Percentiles rank a stretch among this genome's conserved stretches.
These are phyloP conservation scores for Agrotis ipsilon DNA, from an alignment of 2,888 invertebrate species.

Conservation along the genomic window DNA sequence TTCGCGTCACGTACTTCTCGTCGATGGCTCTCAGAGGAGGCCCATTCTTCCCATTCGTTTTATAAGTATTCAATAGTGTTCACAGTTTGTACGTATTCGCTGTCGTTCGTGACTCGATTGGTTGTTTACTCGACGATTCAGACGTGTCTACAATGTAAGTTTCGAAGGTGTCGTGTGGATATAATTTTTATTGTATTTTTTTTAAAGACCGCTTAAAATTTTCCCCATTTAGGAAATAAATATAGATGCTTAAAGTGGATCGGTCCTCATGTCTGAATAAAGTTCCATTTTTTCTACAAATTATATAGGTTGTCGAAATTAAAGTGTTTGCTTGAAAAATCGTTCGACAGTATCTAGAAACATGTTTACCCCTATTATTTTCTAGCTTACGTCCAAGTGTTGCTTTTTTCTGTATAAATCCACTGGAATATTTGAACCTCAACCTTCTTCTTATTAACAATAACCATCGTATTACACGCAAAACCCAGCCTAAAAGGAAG, in stretches of 20 bases:
- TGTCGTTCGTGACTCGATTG: conserved; percentile 60
- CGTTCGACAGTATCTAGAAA: neutral
- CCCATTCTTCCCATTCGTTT: conserved; percentile 78
- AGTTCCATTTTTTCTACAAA: neutral
- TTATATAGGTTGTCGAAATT: neutral
- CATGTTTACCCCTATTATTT: too few relatives aligned
- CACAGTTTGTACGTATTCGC: conserved; percentile 74
- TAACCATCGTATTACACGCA: neutral
- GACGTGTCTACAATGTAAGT: conserved; percentile 40
- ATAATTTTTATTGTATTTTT: conserved; percentile 21
- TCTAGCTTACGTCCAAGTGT: too few relatives aligned
- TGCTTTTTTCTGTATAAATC: neutral
- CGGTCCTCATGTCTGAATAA: neutral
- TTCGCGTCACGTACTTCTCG: conserved; percentile 79
- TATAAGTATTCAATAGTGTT: conserved; percentile 82
- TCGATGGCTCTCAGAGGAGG: conserved; percentile 79
- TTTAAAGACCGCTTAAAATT: too few relatives aligned
- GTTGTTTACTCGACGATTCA: conserved; percentile 60
- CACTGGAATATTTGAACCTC: neutral
- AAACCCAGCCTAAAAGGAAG: conserved; percentile 6
- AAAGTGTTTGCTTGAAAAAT: neutral
- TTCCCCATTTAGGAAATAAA: neutral
- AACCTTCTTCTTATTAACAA: neutral
- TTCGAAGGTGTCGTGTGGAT: conserved; percentile 32
- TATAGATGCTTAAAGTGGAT: neutral